phyloP scores from a whole-genome alignment of 2,888 invertebrate genomes.

The Volucella inanis region DNA sequence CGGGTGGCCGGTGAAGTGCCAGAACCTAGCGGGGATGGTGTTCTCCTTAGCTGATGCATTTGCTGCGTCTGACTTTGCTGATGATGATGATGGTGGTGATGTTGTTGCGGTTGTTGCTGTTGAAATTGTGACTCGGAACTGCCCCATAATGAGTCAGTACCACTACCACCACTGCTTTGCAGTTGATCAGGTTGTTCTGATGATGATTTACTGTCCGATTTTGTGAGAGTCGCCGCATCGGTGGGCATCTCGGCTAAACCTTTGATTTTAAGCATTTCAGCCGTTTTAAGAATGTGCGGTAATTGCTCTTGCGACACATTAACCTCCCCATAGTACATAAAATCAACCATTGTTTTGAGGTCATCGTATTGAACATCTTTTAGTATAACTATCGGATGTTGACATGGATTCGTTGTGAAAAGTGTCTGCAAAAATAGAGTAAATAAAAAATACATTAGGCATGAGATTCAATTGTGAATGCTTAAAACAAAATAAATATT shows the following conservation, averaged over 20 bases:
- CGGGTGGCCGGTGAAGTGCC: slow-evolving; percentile 88
- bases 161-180: slow-evolving; percentile 77
- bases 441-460: slow-evolving; percentile 7
- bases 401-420: slow-evolving; percentile 93
- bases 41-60: slow-evolving; percentile 85
- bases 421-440: slow-evolving; percentile 85
- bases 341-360: slow-evolving; percentile 93
- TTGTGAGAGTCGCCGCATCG: slow-evolving; percentile 88
- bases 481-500: background rate
- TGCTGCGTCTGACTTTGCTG: slow-evolving; percentile 85
- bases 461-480: background rate
- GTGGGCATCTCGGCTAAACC: slow-evolving; percentile 94
- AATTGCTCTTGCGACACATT: slow-evolving; percentile 95
- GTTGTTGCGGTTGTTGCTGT: slow-evolving; percentile 85
- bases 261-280: slow-evolving; percentile 93
- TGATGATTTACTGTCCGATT: slow-evolving; percentile 86
- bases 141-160: slow-evolving; percentile 85
- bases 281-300: slow-evolving; percentile 91
- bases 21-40: slow-evolving; percentile 84
- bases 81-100: slow-evolving; percentile 86
- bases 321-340: slow-evolving; percentile 96
- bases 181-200: slow-evolving; percentile 84
- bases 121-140: slow-evolving; percentile 84
- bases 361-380: slow-evolving; percentile 94
- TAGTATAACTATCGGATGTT: slow-evolving; percentile 94